Evolutionary conservation across 2,113 vertebrate genomes (phyloP).

Genomic region (Chlorodrepanis virens): DNA sequence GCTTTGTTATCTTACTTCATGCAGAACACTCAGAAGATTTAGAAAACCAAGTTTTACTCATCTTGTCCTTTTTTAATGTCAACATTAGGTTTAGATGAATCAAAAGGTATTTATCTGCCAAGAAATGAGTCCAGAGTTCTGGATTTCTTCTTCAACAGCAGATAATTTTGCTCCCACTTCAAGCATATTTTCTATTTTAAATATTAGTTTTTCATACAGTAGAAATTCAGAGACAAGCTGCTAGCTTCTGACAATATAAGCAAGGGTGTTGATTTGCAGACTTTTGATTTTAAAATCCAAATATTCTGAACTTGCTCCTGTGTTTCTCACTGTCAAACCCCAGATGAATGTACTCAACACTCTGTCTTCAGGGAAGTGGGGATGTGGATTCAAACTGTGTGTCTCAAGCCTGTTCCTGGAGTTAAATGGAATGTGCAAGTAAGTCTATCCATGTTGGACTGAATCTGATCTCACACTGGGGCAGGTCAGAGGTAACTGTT

Average conservation of each 20-base stretch:
- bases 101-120: background rate
- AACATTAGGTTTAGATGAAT: background rate
- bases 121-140: background rate
- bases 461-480: background rate
- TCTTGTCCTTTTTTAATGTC: background rate
- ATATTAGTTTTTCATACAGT: background rate
- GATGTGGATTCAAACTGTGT: background rate
- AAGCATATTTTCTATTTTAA: background rate
- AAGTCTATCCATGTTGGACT: background rate
- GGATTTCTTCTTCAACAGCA: slow-evolving; percentile 12
- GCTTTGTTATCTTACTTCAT: background rate
- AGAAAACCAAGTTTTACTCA: background rate
- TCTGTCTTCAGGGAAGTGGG: background rate
- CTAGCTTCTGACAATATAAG: background rate
- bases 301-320: background rate
- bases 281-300: background rate
- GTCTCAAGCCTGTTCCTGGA: background rate
- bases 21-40: background rate
- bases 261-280: background rate
- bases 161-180: background rate
- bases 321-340: background rate
- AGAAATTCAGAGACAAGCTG: background rate
- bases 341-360: background rate
- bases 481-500: background rate
- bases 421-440: background rate